phyloP scores from a whole-genome alignment of 2,888 invertebrate genomes.

The Lepidochitona cinerea region DNA sequence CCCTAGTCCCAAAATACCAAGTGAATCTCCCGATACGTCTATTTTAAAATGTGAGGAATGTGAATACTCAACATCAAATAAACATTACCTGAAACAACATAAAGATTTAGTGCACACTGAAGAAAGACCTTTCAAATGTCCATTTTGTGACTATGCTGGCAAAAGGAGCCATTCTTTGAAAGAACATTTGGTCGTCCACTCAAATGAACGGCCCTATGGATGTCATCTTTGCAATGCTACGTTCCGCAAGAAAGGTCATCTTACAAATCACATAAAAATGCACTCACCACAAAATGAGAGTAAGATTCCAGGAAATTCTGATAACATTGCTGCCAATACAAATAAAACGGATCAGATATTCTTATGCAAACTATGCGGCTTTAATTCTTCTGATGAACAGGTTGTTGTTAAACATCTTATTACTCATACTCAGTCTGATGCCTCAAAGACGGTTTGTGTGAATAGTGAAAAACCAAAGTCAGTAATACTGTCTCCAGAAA shows the following conservation, averaged over 20 bases:
- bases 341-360: slow-evolving; percentile 55
- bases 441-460: neutral
- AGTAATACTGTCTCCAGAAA: slow-evolving; percentile 21
- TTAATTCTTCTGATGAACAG: slow-evolving; percentile 26
- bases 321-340: slow-evolving; percentile 17
- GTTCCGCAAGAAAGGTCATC: slow-evolving; percentile 67
- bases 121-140: slow-evolving; percentile 67
- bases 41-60: slow-evolving; percentile 52
- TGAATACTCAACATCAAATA: slow-evolving; percentile 66
- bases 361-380: slow-evolving; percentile 62
- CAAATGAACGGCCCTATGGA: slow-evolving; percentile 61
- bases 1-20: too few relatives aligned
- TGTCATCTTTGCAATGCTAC: slow-evolving; percentile 67
- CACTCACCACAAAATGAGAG: slow-evolving; percentile 42
- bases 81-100: slow-evolving; percentile 68
- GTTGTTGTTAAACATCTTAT: slow-evolving; percentile 30
- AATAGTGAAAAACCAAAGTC: neutral
- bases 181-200: slow-evolving; percentile 67
- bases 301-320: neutral
- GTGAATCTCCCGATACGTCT: neutral
- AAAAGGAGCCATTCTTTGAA: slow-evolving; percentile 66
- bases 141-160: slow-evolving; percentile 69
- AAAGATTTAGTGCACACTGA: slow-evolving; percentile 65
- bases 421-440: slow-evolving; percentile 15
- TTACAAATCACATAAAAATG: slow-evolving; percentile 66